Evolutionary conservation across 2,797 vertebrate genomes (phyloP).

Genomic region (Amblyraja radiata): DNA sequence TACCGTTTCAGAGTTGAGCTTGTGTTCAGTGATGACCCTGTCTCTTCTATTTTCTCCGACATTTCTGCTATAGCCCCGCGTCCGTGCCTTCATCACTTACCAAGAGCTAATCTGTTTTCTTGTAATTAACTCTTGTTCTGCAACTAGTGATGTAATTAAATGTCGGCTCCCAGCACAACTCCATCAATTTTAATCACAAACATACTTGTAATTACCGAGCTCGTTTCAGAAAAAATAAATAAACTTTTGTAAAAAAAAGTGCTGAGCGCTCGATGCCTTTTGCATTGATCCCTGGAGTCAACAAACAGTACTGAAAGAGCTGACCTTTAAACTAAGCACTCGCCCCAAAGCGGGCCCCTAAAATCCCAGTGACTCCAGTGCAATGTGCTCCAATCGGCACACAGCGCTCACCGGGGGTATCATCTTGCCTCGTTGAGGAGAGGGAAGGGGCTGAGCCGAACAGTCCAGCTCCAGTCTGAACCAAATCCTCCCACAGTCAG

Average conservation of each 20-base stretch:
- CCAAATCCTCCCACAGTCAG: constrained; percentile 34
- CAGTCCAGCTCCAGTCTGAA: constrained; percentile 37
- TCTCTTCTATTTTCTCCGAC: not conserved
- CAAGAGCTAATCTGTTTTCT: constrained; percentile 25
- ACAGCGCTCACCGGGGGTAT: constrained; percentile 42
- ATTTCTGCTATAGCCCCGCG: not conserved
- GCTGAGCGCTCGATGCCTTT: constrained; percentile 3
- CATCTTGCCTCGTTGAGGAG: constrained; percentile 42
- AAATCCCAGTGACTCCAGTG: constrained; percentile 40
- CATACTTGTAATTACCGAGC: constrained; percentile 17
- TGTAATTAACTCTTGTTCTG: constrained; percentile 8
- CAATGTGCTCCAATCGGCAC: constrained; percentile 52
- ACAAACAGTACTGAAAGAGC: not conserved
- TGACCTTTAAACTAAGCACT: constrained; percentile 35
- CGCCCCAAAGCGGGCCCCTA: constrained; percentile 33
- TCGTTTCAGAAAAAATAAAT: not conserved
- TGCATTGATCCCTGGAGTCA: constrained; percentile 23
- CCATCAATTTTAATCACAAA: constrained; percentile 31
- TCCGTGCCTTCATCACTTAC: constrained; percentile 14
- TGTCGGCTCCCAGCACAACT: not conserved
- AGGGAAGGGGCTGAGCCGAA: constrained; percentile 40
- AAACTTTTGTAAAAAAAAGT: not conserved
- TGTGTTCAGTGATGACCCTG: not conserved
- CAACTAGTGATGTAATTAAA: not conserved
- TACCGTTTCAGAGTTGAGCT: not conserved